Base-by-base conservation (phyloP, 2,888 invertebrate genomes). In the Ischnura elegans region DNA sequence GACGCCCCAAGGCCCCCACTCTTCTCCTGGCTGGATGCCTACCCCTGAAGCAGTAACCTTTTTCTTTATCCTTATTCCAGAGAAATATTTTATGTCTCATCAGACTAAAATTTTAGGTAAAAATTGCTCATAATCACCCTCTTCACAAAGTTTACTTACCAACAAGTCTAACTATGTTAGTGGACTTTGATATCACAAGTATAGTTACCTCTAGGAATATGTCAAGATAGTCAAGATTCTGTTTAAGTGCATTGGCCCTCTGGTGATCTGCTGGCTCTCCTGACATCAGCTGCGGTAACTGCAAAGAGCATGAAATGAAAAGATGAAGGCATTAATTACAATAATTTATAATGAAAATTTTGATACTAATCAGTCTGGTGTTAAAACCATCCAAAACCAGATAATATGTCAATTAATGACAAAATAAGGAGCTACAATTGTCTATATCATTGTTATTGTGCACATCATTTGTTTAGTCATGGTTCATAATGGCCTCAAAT, bases 211-310 rank as follows among this genome's bases (percentile, higher is more conserved):
- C 90, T 43, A 95, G 94, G 94, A 95, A 94, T 8, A 94, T 93
- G 94, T 95, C 95, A 94, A 95, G 94, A 94, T 95, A 95, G 93
- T 95, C 95, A 45, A 95, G 94, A 86, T 94, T 94, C 66, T 95
- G 94, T 94, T 95, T 95, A 94, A 95, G 94, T 43, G 94, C 94
- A 93, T 95, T 95, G 51, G 95, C 95, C 94, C 95, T 95, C 93
- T 95, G 94, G 2, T 94, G 94, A 93, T 95, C 95, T 8, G 95
- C 94, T 21, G 94, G 94, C 13, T 94, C 93, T n/a, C 94, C 94
- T 46, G 93, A 66, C 94, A 94, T 94, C 45, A 94, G 94, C 47
- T 94, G 94, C 25, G 94, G 94, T 87, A 94, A 94, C 94, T 95
- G 94, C 76, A 93, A 94, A 66, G 45, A 36, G 93, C 61, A 85